Conservation (phyloP, 2,797 vertebrate genomes). For the Botia kubotai region DNA sequence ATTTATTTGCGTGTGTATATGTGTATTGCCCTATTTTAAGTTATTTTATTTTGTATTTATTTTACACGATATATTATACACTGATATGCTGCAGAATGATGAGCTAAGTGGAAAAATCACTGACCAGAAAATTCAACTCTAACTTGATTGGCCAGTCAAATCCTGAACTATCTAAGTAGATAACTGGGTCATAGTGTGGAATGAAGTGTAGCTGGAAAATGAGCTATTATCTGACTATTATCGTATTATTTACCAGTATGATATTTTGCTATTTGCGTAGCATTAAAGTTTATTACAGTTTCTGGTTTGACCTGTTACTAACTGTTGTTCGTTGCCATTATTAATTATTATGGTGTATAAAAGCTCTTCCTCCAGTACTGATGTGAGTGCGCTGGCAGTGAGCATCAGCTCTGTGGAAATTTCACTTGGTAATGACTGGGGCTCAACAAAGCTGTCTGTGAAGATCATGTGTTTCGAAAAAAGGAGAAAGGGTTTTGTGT, state of each 20-base stretch:
- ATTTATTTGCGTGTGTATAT: background rate
- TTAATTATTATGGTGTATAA: conserved; percentile 3
- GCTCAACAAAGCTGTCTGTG: conserved; percentile 41
- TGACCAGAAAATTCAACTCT: conserved; percentile 30
- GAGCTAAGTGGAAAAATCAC: conserved; percentile 27
- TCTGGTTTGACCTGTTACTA: background rate
- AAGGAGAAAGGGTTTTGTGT: conserved; percentile 56
- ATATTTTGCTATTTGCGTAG: conserved; percentile 8
- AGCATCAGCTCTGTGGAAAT: conserved; percentile 19
- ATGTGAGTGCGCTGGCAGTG: background rate
- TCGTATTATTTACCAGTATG: background rate
- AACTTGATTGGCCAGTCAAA: conserved; percentile 15
- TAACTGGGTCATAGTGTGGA: conserved; percentile 34
- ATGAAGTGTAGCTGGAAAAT: background rate
- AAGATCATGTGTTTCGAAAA: conserved; percentile 51
- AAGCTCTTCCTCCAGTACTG: conserved; percentile 16
- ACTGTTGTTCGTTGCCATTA: background rate
- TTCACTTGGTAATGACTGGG: conserved; percentile 44
- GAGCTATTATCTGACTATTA: background rate
- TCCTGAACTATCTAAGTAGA: conserved; percentile 19
- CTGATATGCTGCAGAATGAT: background rate
- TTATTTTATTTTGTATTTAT: background rate
- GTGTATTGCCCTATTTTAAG: background rate
- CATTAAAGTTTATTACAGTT: background rate
- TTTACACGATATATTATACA: background rate